Base-by-base conservation (phyloP, 2,113 vertebrate species). In the Ochotona curzoniae region DNA sequence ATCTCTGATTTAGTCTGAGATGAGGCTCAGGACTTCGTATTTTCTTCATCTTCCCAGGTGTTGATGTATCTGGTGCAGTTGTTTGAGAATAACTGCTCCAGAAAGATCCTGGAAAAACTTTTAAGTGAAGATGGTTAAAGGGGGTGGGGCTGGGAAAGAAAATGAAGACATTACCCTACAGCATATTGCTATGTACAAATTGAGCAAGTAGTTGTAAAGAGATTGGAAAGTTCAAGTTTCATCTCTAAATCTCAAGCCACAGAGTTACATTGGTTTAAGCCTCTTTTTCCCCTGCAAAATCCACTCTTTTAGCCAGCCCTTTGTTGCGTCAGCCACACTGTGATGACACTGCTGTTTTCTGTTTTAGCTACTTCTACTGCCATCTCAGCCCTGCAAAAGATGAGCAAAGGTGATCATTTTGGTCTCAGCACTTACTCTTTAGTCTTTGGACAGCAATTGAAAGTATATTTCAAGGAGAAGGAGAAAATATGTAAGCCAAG, bases 401-500 rank as follows among this genome's bases (percentile, higher is more conserved):
- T 87, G 79, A 91, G 28, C 26, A 87, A 30, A 80, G 71, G 70
- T 93, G 63, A 90, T 23, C 73, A 78, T 91, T 97, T 96, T 78
- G 44, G 70, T 96, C 75, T 93, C 28, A 44, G 26, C 78, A 71
- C 81, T 96, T 95, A 76, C 78, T 97, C 96, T 93, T 67, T 51
- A 88, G 86, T 71, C 96, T 97, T 95, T 98, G 94, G 93, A 96
- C 54, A 96, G 49, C 76, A 96, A 96, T 96, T 93, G 97, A 94
- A 94, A 88, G 2, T 89, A 30, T 32, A 84, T 89, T 94, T 98
- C 90, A 95, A 97, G 73, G 64, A 74, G 74, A 74, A 88, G 38
- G 51, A 76, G 35, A 26, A 96, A 89, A 91, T 93, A 51, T 87
- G 88, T 90, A 51, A n/a, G 96, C 83, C 67, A 96, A 87, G 51